Percentiles rank a stretch among this genome's conserved stretches.
phyloP scores from a whole-genome alignment of 2,888 invertebrate genomes.

The Aleiodes leptofemur region DNA sequence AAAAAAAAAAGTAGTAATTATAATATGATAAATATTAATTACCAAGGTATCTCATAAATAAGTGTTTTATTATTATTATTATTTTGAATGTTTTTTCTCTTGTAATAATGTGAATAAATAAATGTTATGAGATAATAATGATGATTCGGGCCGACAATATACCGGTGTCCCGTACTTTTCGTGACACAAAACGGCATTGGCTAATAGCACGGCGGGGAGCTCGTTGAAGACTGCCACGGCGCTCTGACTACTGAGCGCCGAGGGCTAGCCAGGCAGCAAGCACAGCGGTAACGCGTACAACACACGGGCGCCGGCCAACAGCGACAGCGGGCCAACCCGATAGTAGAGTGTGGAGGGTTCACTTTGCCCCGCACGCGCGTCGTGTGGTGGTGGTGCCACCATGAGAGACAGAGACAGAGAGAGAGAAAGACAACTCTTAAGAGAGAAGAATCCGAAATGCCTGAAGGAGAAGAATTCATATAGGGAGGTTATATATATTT shows the following conservation, averaged over 20 bases:
- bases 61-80: background rate
- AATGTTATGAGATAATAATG: background rate
- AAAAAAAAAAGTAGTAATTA: too few relatives aligned
- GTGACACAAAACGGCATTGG: slow-evolving; percentile 57
- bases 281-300: slow-evolving; percentile 61
- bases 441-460: background rate
- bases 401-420: slow-evolving; percentile 33
- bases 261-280: slow-evolving; percentile 59
- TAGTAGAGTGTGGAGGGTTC: slow-evolving; percentile 27
- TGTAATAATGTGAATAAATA: background rate
- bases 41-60: background rate
- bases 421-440: slow-evolving; percentile 7
- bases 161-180: slow-evolving; percentile 12
- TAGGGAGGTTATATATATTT: background rate
- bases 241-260: slow-evolving; percentile 62
- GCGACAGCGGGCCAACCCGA: slow-evolving; percentile 50
- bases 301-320: slow-evolving; percentile 52
- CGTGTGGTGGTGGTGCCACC: slow-evolving; percentile 38
- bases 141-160: background rate
- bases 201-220: slow-evolving; percentile 63
- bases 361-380: slow-evolving; percentile 52
- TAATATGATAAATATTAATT: too few relatives aligned
- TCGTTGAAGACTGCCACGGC: slow-evolving; percentile 68
- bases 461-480: slow-evolving; percentile 23
- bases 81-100: background rate